Conservation (phyloP, 2,797 vertebrate species). For the Acropternis orthonyx region DNA sequence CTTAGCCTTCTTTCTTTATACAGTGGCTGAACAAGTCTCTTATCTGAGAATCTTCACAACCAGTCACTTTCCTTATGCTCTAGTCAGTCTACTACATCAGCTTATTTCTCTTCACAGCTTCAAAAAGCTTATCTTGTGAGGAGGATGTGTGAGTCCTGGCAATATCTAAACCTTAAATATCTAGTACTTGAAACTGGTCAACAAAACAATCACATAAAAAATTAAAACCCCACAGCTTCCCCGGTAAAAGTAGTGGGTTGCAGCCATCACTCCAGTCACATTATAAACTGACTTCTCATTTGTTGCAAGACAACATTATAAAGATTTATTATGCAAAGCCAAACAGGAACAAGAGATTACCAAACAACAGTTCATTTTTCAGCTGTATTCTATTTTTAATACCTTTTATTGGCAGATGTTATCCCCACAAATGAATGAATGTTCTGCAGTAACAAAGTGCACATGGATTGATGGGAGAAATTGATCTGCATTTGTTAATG, state of each 20-base stretch:
- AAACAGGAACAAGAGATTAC: constrained; percentile 17
- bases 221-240: background rate
- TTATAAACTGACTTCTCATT: background rate
- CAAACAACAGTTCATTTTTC: constrained; percentile 37
- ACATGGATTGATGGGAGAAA: constrained; percentile 38
- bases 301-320: background rate
- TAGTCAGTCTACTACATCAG: background rate
- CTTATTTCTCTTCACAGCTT: background rate
- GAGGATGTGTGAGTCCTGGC: background rate
- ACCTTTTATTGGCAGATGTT: constrained; percentile 52
- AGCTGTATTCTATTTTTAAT: constrained; percentile 42
- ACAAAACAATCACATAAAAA: background rate
- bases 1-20: background rate
- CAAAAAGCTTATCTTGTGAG: background rate
- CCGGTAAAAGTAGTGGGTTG: background rate
- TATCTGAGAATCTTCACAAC: background rate
- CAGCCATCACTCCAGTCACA: background rate
- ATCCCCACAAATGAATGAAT: constrained; percentile 50
- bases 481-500: constrained; percentile 58
- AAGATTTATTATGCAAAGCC: background rate
- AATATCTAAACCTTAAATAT: background rate
- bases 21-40: background rate
- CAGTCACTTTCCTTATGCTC: background rate
- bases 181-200: background rate
- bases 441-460: constrained; percentile 3